A percentile compares a stretch with the other conserved stretches of the same genome.
phyloP scores from a whole-genome alignment of 2,888 invertebrate species.

The Nematopogon swammerdamellus region DNA sequence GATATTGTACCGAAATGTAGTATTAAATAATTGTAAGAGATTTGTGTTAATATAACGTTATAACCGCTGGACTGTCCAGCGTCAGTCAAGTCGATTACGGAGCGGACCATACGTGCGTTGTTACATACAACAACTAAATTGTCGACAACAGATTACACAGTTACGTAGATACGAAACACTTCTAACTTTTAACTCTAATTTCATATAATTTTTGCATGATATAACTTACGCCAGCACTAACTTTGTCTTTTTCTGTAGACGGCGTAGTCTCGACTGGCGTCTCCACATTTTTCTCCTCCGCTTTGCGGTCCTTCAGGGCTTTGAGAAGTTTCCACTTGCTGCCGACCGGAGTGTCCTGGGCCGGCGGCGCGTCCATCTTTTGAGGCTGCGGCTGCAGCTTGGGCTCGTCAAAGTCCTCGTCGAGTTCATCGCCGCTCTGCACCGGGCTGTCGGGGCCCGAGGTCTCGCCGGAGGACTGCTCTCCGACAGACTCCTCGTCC shows the following conservation, averaged over 20 bases:
- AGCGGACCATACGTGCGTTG: too few species aligned
- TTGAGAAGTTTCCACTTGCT: slow-evolving; percentile 91
- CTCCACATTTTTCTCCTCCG: slow-evolving; percentile 76
- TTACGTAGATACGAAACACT: too few species aligned
- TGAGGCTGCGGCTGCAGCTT: slow-evolving; percentile 29
- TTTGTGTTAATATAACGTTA: too few species aligned
- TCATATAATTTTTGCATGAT: slow-evolving; percentile 63
- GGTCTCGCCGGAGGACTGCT: slow-evolving; percentile 79
- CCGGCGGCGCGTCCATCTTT: slow-evolving; percentile 29
- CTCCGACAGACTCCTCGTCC: slow-evolving; percentile 46
- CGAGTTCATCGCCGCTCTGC: slow-evolving; percentile 68
- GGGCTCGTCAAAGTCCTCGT: slow-evolving; percentile 61
- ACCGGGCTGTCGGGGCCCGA: slow-evolving; percentile 87
- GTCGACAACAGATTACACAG: too few species aligned
- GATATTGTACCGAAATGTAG: too few species aligned
- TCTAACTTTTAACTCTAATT: slow-evolving; percentile 62
- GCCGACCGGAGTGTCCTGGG: slow-evolving; percentile 60
- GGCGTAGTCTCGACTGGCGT: slow-evolving; percentile 62
- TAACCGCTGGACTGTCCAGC: too few species aligned
- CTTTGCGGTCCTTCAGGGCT: slow-evolving; percentile 85
- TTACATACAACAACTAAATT: too few species aligned
- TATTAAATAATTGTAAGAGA: too few species aligned
- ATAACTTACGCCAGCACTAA: slow-evolving; percentile 67
- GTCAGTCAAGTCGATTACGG: too few species aligned
- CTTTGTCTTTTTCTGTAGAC: slow-evolving; percentile 61